Conservation (phyloP, 2,797 vertebrate genomes). For the Thaleichthys pacificus region DNA sequence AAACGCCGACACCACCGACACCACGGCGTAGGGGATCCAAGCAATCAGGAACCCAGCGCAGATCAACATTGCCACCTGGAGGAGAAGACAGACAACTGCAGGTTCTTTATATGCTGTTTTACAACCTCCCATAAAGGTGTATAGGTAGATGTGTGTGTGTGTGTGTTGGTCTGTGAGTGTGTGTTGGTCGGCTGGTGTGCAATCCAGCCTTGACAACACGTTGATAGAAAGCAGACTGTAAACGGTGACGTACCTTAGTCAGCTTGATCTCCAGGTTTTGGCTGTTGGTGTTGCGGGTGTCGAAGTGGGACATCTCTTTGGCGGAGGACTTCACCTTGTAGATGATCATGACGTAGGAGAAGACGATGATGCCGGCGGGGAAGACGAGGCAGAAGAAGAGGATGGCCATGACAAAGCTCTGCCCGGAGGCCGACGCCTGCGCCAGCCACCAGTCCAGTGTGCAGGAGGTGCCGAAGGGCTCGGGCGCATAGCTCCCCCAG, state of each 20-base stretch:
- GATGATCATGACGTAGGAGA: conserved; percentile 92
- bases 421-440: conserved; percentile 84
- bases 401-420: conserved; percentile 88
- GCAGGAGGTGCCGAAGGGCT: conserved; percentile 95
- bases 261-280: conserved; percentile 90
- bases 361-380: conserved; percentile 85
- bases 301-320: conserved; percentile 87
- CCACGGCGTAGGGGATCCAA: conserved; percentile 94
- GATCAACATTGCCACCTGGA: conserved; percentile 94
- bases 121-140: no score
- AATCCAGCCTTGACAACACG: no score
- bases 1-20: conserved; percentile 91
- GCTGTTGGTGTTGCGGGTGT: conserved; percentile 83
- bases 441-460: conserved; percentile 96
- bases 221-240: background rate
- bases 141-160: no score
- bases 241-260: conserved; percentile 81
- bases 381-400: conserved; percentile 93
- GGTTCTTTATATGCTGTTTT: no score
- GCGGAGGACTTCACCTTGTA: conserved; percentile 90
- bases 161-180: no score
- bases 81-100: conserved; percentile 11
- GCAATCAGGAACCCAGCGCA: conserved; percentile 92
- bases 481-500: conserved; percentile 88
- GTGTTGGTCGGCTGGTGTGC: no score